These are phyloP conservation scores for Planococcus citri DNA, from an alignment of 1,140 invertebrate species.

Conservation along the genomic window DNA sequence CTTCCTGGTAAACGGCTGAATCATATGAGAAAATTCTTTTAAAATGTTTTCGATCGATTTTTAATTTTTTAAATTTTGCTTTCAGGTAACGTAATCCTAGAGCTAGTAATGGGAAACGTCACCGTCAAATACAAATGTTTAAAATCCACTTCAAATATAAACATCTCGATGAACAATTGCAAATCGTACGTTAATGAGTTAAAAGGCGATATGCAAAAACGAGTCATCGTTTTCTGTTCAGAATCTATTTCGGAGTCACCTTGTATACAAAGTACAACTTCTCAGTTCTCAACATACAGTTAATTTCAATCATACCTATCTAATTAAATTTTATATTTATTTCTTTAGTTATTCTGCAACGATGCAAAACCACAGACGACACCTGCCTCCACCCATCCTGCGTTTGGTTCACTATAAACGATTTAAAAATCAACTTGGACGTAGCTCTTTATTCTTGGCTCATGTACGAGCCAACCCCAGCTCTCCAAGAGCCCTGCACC, in stretches of 20 bases:
- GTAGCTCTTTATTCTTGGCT: not conserved
- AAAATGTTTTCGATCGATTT: not conserved
- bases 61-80: not conserved
- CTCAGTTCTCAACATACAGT: too few relatives aligned
- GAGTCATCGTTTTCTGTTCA: not conserved
- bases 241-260: not conserved
- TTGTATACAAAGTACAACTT: not conserved
- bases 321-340: not conserved
- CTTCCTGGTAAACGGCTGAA: not conserved
- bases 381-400: not conserved
- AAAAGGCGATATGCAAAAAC: not conserved
- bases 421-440: slow-evolving; percentile 2
- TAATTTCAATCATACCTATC: not conserved
- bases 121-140: not conserved
- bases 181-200: not conserved
- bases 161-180: not conserved
- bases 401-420: not conserved
- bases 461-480: not conserved
- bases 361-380: not conserved
- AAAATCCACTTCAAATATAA: not conserved
- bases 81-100: not conserved
- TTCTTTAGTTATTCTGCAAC: not conserved
- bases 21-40: too few relatives aligned
- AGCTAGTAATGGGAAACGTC: not conserved
- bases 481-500: not conserved